Conservation (phyloP, 1,140 invertebrate species). For the Cherax quadricarinatus region DNA sequence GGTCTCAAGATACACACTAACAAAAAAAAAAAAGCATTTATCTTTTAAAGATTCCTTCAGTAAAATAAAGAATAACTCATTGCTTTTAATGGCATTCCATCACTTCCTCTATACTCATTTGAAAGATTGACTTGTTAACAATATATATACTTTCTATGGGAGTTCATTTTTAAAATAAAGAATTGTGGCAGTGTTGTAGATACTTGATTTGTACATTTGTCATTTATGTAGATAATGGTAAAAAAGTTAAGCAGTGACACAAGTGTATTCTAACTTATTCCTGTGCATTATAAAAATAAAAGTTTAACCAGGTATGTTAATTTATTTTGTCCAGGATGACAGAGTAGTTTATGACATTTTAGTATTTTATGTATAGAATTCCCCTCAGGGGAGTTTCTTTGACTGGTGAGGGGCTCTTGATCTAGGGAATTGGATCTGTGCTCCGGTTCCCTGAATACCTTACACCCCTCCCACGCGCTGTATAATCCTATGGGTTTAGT, state of each 20-base stretch:
- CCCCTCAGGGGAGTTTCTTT: too few relatives aligned
- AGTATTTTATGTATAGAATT: too few relatives aligned
- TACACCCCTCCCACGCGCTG: too few relatives aligned
- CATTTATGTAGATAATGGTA: not conserved
- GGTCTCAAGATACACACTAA: too few relatives aligned
- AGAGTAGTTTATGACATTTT: too few relatives aligned
- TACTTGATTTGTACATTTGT: not conserved
- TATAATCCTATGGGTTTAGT: too few relatives aligned
- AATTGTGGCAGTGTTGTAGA: not conserved
- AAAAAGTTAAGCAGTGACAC: not conserved
- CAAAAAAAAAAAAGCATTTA: too few relatives aligned
- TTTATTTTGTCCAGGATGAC: too few relatives aligned
- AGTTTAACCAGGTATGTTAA: not conserved
- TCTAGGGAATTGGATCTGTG: too few relatives aligned
- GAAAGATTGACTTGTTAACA: not conserved
- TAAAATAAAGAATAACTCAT: not conserved
- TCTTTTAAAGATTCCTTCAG: too few relatives aligned
- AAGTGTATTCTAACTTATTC: not conserved
- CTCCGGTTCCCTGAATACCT: too few relatives aligned
- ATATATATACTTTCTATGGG: not conserved
- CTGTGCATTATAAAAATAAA: not conserved
- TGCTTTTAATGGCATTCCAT: not conserved
- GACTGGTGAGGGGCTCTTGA: too few relatives aligned
- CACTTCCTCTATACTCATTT: not conserved
- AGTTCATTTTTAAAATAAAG: not conserved